Evolutionary conservation across 1,140 invertebrate genomes (phyloP).

Genomic region (Caenorhabditis tropicalis): DNA sequence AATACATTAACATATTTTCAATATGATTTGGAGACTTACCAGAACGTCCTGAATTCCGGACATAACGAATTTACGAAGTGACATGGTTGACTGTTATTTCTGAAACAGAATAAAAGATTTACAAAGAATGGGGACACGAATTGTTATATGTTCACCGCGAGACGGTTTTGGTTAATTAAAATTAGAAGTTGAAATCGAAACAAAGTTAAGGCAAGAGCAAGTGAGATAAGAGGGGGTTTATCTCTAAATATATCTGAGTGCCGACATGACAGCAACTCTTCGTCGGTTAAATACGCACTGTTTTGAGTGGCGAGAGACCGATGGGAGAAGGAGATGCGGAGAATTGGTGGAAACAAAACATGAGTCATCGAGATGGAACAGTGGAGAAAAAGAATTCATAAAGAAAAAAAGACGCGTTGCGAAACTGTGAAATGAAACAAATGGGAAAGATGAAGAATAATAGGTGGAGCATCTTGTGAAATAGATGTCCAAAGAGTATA

Average conservation of each 20-base stretch:
- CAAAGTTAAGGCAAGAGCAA: not conserved
- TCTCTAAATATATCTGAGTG: not conserved
- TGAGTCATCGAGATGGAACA: slow-evolving; percentile 24
- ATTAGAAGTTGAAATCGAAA: not conserved
- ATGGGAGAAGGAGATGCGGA: not conserved
- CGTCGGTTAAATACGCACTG: slow-evolving; percentile 35
- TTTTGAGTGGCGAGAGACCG: slow-evolving; percentile 3
- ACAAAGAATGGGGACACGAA: not conserved
- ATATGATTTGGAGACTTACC: not conserved
- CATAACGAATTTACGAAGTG: slow-evolving; percentile 25
- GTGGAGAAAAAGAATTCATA: not conserved
- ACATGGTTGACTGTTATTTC: not conserved
- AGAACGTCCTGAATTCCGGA: slow-evolving; percentile 32
- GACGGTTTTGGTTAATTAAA: no score
- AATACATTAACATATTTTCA: no score
- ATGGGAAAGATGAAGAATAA: not conserved
- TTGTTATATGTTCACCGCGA: no score
- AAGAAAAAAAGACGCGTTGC: not conserved
- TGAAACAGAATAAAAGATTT: not conserved
- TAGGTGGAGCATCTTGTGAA: not conserved
- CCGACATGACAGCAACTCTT: not conserved
- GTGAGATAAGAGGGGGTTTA: not conserved
- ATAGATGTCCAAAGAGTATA: not conserved
- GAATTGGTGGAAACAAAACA: not conserved
- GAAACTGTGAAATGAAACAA: not conserved